Evolutionary conservation across 2,888 invertebrate species (phyloP).

Genomic region (Stenchaetothrips biformis): DNA sequence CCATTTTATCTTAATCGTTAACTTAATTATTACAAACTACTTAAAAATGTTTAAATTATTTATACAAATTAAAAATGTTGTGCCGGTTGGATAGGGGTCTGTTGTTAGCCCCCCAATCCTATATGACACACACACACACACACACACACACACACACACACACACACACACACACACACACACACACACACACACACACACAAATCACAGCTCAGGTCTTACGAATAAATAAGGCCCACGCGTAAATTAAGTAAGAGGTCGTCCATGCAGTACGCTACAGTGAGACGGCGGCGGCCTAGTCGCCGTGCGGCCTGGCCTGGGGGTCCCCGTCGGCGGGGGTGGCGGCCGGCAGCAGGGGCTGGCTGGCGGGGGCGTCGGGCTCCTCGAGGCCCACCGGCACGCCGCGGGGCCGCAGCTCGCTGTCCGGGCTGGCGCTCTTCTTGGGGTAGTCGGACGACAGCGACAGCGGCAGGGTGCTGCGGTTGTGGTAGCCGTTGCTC

Average conservation of each 20-base stretch:
- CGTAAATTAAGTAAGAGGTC: no score
- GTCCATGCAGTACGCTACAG: no score
- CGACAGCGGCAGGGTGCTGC: not conserved
- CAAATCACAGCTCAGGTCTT: not conserved
- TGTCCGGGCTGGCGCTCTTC: not conserved
- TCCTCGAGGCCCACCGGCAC: not conserved
- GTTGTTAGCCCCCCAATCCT: no score
- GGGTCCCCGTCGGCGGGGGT: not conserved
- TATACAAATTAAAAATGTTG: not conserved
- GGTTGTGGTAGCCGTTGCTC: slow-evolving; percentile 20
- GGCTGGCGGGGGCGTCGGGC: not conserved
- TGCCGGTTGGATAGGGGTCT: no score
- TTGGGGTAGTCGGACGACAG: not conserved
- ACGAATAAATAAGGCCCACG: no score
- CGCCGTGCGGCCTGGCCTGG: not conserved
- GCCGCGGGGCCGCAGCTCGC: not conserved
- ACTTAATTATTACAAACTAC: not conserved
- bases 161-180: not conserved
- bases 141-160: not conserved
- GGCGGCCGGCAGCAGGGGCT: not conserved
- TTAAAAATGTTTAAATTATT: not conserved
- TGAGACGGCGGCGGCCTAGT: not conserved
- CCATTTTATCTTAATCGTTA: not conserved
- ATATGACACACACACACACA: no score
- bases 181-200: not conserved